Evolutionary conservation across 2,888 invertebrate species (phyloP).

Genomic region (Diploptera punctata): DNA sequence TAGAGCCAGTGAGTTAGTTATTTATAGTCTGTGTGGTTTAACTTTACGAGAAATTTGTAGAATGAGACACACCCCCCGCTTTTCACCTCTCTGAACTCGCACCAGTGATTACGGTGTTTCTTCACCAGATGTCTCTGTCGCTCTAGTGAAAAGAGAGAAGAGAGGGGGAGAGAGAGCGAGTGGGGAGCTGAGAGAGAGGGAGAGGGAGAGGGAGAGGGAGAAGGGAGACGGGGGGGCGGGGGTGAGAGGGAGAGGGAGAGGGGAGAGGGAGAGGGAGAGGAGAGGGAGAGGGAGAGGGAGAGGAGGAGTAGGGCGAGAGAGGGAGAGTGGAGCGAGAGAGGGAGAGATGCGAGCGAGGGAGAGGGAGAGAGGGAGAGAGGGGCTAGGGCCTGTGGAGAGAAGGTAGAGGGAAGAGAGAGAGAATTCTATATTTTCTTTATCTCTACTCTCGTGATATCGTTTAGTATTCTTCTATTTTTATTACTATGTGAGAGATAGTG

Average conservation of each 20-base stretch:
- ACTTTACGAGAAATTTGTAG: too few relatives aligned
- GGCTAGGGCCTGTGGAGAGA: background rate
- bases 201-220: background rate
- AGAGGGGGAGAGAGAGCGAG: too few relatives aligned
- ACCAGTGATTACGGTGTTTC: too few relatives aligned
- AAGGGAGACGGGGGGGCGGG: background rate
- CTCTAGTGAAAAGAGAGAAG: background rate
- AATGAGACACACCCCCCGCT: too few relatives aligned
- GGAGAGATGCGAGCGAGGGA: background rate
- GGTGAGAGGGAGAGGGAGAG: background rate
- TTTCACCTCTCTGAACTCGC: too few relatives aligned
- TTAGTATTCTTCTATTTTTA: too few relatives aligned
- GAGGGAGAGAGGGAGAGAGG: background rate
- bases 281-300: background rate
- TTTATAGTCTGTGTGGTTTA: too few relatives aligned
- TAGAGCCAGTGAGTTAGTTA: too few relatives aligned
- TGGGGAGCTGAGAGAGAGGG: background rate
- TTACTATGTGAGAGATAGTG: too few relatives aligned
- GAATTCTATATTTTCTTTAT: too few relatives aligned
- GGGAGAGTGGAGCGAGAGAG: background rate
- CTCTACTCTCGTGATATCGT: too few relatives aligned
- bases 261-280: background rate
- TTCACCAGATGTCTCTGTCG: too few relatives aligned
- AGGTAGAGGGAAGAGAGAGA: background rate
- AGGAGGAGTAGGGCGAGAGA: background rate